Conservation (phyloP, 2,888 invertebrate genomes). For the Neria commutata region DNA sequence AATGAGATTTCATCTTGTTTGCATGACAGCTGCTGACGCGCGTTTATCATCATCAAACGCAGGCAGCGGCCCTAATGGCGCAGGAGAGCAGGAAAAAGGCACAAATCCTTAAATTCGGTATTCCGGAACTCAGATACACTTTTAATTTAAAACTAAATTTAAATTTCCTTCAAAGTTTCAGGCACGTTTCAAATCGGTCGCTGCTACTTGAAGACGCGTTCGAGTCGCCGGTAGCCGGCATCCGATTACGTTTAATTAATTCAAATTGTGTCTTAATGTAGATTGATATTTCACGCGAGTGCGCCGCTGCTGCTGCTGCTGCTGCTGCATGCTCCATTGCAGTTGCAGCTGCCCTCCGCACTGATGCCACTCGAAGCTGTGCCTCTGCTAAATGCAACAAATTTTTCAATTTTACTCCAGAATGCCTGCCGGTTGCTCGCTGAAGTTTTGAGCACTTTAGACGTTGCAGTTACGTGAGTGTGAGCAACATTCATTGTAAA, state of each 20-base stretch:
- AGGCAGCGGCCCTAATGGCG: constrained; percentile 22
- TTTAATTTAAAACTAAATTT: too few species aligned
- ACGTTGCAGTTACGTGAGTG: constrained; percentile 4
- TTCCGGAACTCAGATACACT: not conserved
- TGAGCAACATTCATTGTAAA: not conserved
- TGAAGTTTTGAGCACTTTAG: too few species aligned
- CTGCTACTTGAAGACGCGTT: not conserved
- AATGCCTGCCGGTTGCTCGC: too few species aligned
- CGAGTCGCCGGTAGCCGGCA: constrained; percentile 17
- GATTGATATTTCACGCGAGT: constrained; percentile 57
- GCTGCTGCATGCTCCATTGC: constrained; percentile 12
- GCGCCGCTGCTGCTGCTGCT: constrained; percentile 1
- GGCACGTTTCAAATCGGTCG: not conserved
- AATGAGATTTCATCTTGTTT: constrained; percentile 37
- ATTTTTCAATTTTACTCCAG: constrained; percentile 52
- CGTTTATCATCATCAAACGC: constrained; percentile 56
- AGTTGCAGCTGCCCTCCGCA: constrained; percentile 25
- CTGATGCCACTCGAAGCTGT: constrained; percentile 30
- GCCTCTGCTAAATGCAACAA: constrained; percentile 44
- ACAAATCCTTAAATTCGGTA: not conserved
- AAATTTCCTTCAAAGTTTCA: too few species aligned
- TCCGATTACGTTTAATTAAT: constrained; percentile 56
- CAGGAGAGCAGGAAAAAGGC: not conserved
- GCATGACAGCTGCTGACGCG: constrained; percentile 54
- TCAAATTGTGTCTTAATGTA: constrained; percentile 62